A percentile compares a stretch with the other conserved stretches of the same genome.
Conservation (phyloP, 64 coral and sea anemone genomes). For the Anthopleura sola region DNA sequence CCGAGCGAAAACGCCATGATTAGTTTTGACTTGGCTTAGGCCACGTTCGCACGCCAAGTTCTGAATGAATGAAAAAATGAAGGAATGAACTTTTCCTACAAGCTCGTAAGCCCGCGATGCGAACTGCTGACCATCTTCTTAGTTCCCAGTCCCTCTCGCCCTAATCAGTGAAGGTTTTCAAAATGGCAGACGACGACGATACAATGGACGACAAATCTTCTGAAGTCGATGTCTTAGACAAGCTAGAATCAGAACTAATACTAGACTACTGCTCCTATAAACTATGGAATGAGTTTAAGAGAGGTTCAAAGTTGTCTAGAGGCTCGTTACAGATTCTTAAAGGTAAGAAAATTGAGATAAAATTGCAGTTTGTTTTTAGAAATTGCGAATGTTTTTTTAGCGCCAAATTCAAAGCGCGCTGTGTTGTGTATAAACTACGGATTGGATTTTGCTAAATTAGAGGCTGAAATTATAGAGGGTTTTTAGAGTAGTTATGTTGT, state of each 20-base stretch:
- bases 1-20: too few species aligned
- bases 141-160: background rate
- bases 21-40: too few species aligned
- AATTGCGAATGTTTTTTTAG: background rate
- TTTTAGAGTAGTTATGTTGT: too few species aligned
- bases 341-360: background rate
- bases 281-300: constrained; percentile 20
- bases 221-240: background rate
- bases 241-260: background rate
- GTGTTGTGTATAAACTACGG: background rate
- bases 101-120: background rate
- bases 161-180: background rate
- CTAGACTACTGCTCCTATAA: constrained; percentile 6
- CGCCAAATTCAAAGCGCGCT: background rate
- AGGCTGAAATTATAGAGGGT: too few species aligned
- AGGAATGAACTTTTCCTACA: too few species aligned
- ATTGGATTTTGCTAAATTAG: too few species aligned
- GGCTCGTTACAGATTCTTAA: background rate
- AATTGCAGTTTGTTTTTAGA: background rate
- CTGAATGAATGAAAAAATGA: too few species aligned
- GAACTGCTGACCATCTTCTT: background rate
- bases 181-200: constrained; percentile 1
- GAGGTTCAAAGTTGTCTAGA: background rate
- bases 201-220: background rate
- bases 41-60: too few species aligned